Percentiles rank a stretch among this genome's conserved stretches.
phyloP scores from a whole-genome alignment of 2,113 vertebrate species.

The Naja naja region DNA sequence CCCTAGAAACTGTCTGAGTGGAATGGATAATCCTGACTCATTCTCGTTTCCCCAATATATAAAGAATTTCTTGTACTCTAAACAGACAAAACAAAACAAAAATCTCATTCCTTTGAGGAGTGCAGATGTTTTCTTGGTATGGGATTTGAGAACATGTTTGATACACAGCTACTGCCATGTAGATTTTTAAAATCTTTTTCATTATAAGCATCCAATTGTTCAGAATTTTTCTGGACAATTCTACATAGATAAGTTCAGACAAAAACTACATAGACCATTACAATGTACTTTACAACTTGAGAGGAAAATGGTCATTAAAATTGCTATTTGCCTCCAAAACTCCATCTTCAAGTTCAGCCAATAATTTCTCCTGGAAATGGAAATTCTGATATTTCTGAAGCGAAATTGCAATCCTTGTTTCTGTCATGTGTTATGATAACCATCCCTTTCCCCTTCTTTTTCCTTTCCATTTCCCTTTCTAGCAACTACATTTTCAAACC shows the following conservation, averaged over 20 bases:
- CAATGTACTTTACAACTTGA: background rate
- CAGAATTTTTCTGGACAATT: background rate
- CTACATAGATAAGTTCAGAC: background rate
- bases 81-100: background rate
- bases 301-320: background rate
- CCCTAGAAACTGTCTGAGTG: background rate
- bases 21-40: background rate
- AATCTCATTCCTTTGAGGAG: background rate
- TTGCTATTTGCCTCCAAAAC: background rate
- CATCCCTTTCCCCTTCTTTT: background rate
- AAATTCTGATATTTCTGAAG: background rate
- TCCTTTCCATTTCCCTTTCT: background rate
- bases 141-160: background rate
- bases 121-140: background rate
- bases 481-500: background rate
- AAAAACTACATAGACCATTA: background rate
- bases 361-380: background rate
- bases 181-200: background rate
- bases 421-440: background rate
- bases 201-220: background rate
- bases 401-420: background rate
- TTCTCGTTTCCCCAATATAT: background rate
- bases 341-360: background rate
- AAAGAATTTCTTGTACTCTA: background rate
- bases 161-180: background rate